phyloP scores from a whole-genome alignment of 2,797 vertebrate species.

The Lepilemur ruficaudatus region DNA sequence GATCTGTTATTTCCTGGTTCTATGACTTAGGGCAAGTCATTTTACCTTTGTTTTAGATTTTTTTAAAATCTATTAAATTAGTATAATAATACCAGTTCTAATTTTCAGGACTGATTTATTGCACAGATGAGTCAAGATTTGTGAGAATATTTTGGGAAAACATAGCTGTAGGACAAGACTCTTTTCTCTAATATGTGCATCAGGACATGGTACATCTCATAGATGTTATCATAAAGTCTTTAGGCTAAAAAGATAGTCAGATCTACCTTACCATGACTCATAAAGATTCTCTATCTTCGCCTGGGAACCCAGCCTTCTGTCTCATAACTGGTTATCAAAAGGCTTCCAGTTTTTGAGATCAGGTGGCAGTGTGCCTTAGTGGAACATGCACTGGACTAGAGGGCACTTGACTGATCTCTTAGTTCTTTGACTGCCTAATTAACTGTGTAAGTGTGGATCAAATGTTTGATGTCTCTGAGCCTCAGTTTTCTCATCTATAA shows the following conservation, averaged over 20 bases:
- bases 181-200: background rate
- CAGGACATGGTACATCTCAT: background rate
- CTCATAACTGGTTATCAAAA: conserved; percentile 10
- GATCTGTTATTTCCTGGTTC: conserved; percentile 5
- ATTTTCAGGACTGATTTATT: background rate
- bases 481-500: conserved; percentile 30
- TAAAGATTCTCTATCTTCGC: background rate
- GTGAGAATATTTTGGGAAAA: background rate
- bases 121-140: conserved; percentile 19
- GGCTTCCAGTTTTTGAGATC: conserved; percentile 6
- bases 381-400: background rate
- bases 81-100: background rate
- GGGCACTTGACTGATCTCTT: background rate
- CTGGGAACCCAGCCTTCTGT: background rate
- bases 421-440: background rate
- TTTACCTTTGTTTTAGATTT: conserved; percentile 25
- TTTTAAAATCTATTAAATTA: background rate
- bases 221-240: background rate
- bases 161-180: background rate
- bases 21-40: conserved; percentile 35
- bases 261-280: background rate
- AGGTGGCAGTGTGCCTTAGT: background rate
- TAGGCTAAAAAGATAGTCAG: background rate
- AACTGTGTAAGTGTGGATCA: background rate
- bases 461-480: background rate